Base-by-base conservation (phyloP, 1,140 invertebrate species). In the Manduca sexta region DNA sequence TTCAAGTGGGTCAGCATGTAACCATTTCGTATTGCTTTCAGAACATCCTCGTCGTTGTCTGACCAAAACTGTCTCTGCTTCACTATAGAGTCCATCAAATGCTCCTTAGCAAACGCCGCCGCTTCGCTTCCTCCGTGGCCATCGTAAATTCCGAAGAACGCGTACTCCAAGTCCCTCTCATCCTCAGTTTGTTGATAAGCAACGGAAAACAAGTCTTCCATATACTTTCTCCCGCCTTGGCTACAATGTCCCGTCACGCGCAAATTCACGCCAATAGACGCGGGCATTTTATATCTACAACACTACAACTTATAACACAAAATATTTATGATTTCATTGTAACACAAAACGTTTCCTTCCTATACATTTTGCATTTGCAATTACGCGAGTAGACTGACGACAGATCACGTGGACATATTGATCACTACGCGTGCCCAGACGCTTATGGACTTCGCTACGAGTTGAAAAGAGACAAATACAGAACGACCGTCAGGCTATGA, bases 141-240 rank as follows among this genome's bases (percentile, higher is more conserved):
- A 80, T 98, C 97, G 77, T 97, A 99, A 69, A 98, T 97, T n/a
- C 95, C 97, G 77, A 98, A 97, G 86, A 97, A 98, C 33, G 95
- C 96, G 72, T 97, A 98, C 73, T 98, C 95, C 58, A 97, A 87
- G 72, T 95, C 93, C 64, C 92, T 92, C 75, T 95, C 93, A 81
- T 95, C 93, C 64, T 94, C 91, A 1, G 94, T 96, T 84, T 95
- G 93, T 87, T 97, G 94, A 88, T 97, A 97, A 54, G 95, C 96
- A 52, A 98, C 95, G 49, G 93, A 94, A 89, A 97, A 97, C 86
- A 95, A 95, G 89, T 99, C 97, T 90, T 99, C 97, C 97, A 99
- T 99, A 84, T 99, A 98, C 82, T 97, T 97, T 66, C 97, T 90
- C 51, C 95, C 96, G 68, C 97, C 97, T 90, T 98, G 97, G 84